Evolutionary conservation across 2,888 invertebrate species (phyloP), one percentile per base, ranked within the genome.

Genomic region (Oscheius sp.): DNA sequence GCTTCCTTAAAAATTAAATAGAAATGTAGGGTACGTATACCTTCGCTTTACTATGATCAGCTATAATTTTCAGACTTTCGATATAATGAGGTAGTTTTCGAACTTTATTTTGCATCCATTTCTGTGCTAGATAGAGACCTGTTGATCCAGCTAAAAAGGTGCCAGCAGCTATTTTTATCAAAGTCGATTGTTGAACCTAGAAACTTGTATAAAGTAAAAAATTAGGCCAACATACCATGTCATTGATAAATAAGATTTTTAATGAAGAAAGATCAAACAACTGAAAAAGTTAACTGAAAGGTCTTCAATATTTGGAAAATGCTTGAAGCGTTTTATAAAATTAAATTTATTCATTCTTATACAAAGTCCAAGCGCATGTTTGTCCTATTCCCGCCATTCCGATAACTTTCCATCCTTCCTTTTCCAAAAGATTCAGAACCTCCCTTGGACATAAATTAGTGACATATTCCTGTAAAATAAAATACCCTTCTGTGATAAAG

Each of bases 311-410:
- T 50, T 50, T 50, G 24, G 47, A 47, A 17, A 17, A 41, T 41
- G 14, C 17, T 50, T 28, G 24, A 17, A 22, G 9, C 24, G 20
- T 41, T 12, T 12, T 22, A 22, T 4, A 24, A 17, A 51, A 26
- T 24, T 26, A 63, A 33, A 17, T 28, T 5, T 45, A 32, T 54
- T 68, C 12, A 12, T 62, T 51, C 67, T 70, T 62, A 72, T 87
- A 81, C 17, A 88, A 76, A n/a, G 89, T 89, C 89, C 89, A 89
- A n/a, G 88, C 85, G 78, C 88, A 88, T 0, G 88, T 89, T 75
- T 89, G 88, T 28, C 89, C 89, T 26, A 88, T 85, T 9, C 89
- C 89, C 50, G 88, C 85, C 85, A 87, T 86, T 9, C 85, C 84
- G 2, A 88, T 78, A 2, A 89, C 85, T 49, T 71, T 80, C 80